Evolutionary conservation across 1,140 invertebrate species (phyloP), one percentile per base, ranked within the genome.

Genomic region (Lucilia sericata): DNA sequence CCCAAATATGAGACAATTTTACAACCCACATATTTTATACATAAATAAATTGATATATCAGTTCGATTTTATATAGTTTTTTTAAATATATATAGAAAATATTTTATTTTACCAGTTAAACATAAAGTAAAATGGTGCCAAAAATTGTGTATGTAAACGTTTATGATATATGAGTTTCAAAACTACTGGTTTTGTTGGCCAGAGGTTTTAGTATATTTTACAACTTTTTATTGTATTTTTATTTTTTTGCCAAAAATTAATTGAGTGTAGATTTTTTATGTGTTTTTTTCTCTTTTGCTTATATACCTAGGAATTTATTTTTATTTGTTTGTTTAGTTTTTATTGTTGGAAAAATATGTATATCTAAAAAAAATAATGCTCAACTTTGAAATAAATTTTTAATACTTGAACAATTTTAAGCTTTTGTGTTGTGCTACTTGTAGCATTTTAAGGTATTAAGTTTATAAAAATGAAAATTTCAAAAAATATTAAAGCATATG

Each of bases 201-300:
- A 70, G 21, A 21, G 65, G 8, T 70, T 70, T 70, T 70, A 21
- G 2, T 42, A 3, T 42, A 42, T 42, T 3, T 42, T 70, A 25
- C 60, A 70, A 19, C 7, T 21, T 70, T 55, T 13, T 55, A 42
- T 42, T 42, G 42, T 7, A 42, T 42, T 8, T 42, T 60, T 60
- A n/a, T 30, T 30, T 30, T 70, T 80, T 49, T 80, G 42, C 76
- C 76, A 80, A 80, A 80, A 80, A 51, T 80, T 80, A 80, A 80
- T 80, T 80, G 76, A 80, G 76, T 80, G 42, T 49, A 80, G 47
- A 80, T 80, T 80, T 80, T 80, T 80, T 70, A 25, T 70, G 65
- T 70, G 65, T 70, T 70, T 70, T 21, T 17, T 7, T 14, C 42
- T 3, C 25, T 30, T 30, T 30, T 30, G 25, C 25, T 3, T 30